Percentiles rank a stretch among this genome's conserved stretches.
Conservation (phyloP, 2,797 vertebrate genomes). For the Pygocentrus nattereri region DNA sequence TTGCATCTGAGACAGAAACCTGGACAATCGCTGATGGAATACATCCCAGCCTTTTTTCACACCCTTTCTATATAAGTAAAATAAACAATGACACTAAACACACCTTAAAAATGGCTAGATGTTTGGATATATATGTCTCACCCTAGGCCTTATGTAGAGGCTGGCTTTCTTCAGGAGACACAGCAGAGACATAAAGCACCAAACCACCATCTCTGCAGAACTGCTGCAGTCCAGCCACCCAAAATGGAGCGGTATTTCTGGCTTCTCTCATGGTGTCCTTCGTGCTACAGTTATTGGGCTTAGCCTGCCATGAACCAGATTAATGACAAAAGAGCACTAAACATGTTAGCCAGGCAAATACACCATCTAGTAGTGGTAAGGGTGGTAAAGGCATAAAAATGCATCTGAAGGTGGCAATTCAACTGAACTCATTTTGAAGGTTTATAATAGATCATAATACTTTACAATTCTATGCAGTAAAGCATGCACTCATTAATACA, state of each 20-base stretch:
- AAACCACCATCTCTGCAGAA: slow-evolving; percentile 73
- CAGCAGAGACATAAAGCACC: slow-evolving; percentile 65
- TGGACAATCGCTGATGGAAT: slow-evolving; percentile 69
- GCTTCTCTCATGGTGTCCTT: neutral
- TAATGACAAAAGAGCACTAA: neutral
- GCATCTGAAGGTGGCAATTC: neutral
- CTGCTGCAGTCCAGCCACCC: slow-evolving; percentile 76
- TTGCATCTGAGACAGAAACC: slow-evolving; percentile 68
- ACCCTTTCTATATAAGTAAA: slow-evolving; percentile 64
- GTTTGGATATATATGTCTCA: slow-evolving; percentile 55
- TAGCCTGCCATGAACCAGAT: slow-evolving; percentile 59
- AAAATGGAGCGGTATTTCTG: slow-evolving; percentile 19
- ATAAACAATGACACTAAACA: neutral
- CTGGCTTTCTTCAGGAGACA: slow-evolving; percentile 57
- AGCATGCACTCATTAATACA: no score
- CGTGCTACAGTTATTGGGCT: slow-evolving; percentile 11
- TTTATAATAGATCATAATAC: neutral
- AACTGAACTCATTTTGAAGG: neutral
- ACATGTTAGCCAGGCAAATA: neutral
- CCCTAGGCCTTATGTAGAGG: slow-evolving; percentile 51
- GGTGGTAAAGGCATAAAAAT: neutral
- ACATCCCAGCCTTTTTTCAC: slow-evolving; percentile 44
- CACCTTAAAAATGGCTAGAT: neutral
- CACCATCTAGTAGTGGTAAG: neutral
- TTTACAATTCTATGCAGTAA: no score